Conservation (phyloP, 2,113 vertebrate genomes). For the Cyprichromis sp. region DNA sequence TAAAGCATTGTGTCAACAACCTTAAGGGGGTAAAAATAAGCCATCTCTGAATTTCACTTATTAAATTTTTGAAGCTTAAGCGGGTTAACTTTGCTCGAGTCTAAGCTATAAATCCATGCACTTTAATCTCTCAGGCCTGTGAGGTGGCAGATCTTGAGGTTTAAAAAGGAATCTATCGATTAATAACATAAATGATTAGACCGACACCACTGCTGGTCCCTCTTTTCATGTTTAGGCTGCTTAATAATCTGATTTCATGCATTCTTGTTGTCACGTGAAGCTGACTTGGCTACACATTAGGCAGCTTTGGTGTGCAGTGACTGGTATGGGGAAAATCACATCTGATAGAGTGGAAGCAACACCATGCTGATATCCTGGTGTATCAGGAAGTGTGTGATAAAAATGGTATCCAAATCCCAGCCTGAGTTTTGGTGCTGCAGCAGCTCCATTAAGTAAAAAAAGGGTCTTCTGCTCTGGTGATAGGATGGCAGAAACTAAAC, state of each 20-base stretch:
- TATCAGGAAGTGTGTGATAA: background rate
- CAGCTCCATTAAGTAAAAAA: background rate
- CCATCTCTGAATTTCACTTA: background rate
- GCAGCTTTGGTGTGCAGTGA: background rate
- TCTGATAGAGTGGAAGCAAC: background rate
- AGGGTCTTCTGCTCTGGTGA: background rate
- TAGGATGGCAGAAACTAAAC: background rate
- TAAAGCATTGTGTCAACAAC: background rate
- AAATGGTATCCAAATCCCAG: background rate
- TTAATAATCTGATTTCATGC: background rate
- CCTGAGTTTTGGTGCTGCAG: background rate
- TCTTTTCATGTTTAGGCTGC: background rate
- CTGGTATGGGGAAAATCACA: background rate
- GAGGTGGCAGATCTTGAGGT: rapidly evolving
- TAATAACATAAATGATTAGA: rapidly evolving
- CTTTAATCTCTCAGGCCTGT: background rate
- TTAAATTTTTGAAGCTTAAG: background rate
- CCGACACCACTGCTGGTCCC: rapidly evolving
- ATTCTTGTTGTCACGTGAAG: background rate
- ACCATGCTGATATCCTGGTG: background rate
- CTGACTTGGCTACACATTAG: background rate
- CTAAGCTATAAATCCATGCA: background rate
- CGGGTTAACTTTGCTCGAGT: background rate
- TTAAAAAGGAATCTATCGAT: background rate
- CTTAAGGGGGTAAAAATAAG: background rate